Base-by-base conservation (phyloP, 2,113 vertebrate genomes). In the Poecilia latipinna region DNA sequence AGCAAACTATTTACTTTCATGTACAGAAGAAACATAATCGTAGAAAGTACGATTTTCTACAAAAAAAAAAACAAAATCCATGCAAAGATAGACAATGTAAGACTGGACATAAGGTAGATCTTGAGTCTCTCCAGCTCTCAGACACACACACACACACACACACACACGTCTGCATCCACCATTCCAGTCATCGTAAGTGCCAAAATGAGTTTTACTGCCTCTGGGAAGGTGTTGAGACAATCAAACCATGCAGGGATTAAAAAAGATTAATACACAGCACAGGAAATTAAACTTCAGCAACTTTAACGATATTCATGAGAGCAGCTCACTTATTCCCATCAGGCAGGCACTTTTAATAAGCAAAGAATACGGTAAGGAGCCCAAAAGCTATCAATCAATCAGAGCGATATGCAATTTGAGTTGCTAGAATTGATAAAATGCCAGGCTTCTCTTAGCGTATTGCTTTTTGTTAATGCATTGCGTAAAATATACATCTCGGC, bases 281-380 rank as follows among this genome's bases (percentile, higher is more conserved):
- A 95, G 94, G 94, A 95, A 95, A 95, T 95, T 94, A 94, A 94
- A 94, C 89, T 91, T 93, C 83, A 88, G 86, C 83, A 83, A 93
- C 85, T 93, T 88, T 89, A 92, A 90, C 83, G 82, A 93, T 91
- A 94, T 94, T 95, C 93, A 93, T 91, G 90, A 91, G 88, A 60
- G 63, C 67, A 81, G 83, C 89, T 91, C 81, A 73, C 88, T 87
- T 87, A 86, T 86, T 91, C 90, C 85, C 86, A 80, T 82, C 77
- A 88, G 90, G 87, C 91, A 77, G 86, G 77, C 75, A 78, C 84
- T 93, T 57, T 94, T 93, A 94, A 94, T 94, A 94, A 92, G 90
- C 75, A 86, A 83, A 80, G 75, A 88, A 86, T 90, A 90, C 80
- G 89, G 87, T 83, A 76, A 87, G 86, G 82, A 83, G 73, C 82